These are phyloP conservation scores for Baronia brevicornis DNA, from an alignment of 2,888 invertebrate species.

Conservation along the genomic window DNA sequence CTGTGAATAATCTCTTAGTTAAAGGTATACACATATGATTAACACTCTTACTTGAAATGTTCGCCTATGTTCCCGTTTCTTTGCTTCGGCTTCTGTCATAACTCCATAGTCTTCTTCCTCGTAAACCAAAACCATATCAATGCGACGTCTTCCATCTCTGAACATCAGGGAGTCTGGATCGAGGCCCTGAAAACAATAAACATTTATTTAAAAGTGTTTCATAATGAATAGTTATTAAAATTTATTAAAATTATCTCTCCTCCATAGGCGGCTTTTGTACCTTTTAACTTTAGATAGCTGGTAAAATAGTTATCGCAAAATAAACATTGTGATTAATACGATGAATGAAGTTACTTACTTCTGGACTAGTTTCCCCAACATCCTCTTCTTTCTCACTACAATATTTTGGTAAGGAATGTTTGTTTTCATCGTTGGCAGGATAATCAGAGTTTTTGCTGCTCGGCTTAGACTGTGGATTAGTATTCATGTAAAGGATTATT, in stretches of 20 bases:
- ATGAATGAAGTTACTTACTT: slow-evolving; percentile 32
- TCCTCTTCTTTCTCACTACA: slow-evolving; percentile 48
- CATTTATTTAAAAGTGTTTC: not conserved
- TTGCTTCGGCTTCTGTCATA: slow-evolving; percentile 86
- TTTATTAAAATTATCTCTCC: not conserved
- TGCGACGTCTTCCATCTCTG: slow-evolving; percentile 85
- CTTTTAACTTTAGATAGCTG: no score
- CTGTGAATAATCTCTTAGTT: no score
- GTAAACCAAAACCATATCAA: slow-evolving; percentile 92
- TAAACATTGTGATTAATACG: not conserved
- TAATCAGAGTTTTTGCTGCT: slow-evolving; percentile 42
- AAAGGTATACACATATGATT: no score
- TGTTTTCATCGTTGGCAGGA: slow-evolving; percentile 36
- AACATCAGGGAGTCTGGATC: slow-evolving; percentile 83
- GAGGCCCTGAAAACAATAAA: slow-evolving; percentile 50
- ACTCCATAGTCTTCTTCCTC: slow-evolving; percentile 88
- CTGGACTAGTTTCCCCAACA: slow-evolving; percentile 51
- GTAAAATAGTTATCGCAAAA: no score
- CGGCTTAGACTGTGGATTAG: slow-evolving; percentile 35
- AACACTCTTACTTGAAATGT: slow-evolving; percentile 78
- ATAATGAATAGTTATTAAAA: not conserved
- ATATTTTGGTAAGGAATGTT: slow-evolving; percentile 33
- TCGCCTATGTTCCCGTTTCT: slow-evolving; percentile 80
- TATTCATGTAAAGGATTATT: not conserved
- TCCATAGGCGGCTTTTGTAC: no score